phyloP scores from a whole-genome alignment of 2,888 invertebrate species.

The Stratiomys singularior region DNA sequence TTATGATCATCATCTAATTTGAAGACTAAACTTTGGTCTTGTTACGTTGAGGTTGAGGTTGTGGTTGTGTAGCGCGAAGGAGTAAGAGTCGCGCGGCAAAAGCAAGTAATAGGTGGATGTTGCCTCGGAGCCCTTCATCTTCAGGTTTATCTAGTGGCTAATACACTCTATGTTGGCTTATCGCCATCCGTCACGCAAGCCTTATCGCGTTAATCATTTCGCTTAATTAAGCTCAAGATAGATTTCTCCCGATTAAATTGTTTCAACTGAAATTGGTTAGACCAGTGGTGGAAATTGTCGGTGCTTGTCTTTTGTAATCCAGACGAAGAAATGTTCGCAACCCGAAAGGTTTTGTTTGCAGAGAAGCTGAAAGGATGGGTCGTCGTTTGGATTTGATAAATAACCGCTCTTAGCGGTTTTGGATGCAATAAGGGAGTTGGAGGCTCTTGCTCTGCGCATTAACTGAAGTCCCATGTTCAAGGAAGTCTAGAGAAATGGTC shows the following conservation, averaged over 20 bases:
- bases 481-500: too few species aligned
- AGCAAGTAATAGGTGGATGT: background rate
- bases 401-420: too few species aligned
- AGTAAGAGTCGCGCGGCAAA: background rate
- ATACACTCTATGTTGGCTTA: constrained; percentile 33
- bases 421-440: too few species aligned
- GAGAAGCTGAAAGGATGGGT: too few species aligned
- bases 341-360: too few species aligned
- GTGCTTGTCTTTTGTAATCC: too few species aligned
- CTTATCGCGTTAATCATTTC: constrained; percentile 49
- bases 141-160: constrained; percentile 24
- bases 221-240: constrained; percentile 51
- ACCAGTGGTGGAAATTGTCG: too few species aligned
- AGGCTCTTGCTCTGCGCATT: too few species aligned
- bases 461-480: too few species aligned
- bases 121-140: background rate
- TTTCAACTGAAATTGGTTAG: constrained; percentile 6
- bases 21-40: constrained; percentile 29
- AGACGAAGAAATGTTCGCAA: too few species aligned
- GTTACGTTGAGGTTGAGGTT: background rate
- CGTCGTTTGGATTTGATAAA: too few species aligned
- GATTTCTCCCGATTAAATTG: constrained; percentile 49
- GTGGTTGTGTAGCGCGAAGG: background rate
- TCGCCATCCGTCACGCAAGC: constrained; percentile 50
- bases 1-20: constrained; percentile 43